A percentile compares a stretch with the other conserved stretches of the same genome.
phyloP scores from a whole-genome alignment of 2,888 invertebrate species.

The Drosophila eohydei region DNA sequence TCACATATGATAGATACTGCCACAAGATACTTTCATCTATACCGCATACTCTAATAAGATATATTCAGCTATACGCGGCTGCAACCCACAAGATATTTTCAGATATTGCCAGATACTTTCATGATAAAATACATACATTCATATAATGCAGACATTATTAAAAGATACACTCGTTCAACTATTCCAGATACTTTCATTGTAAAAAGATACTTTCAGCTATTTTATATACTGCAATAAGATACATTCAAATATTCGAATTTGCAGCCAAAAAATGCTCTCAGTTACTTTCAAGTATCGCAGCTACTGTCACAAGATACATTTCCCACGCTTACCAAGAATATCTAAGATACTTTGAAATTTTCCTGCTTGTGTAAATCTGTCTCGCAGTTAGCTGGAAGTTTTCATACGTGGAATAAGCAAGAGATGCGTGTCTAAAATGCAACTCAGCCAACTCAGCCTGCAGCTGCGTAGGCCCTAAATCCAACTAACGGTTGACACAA shows the following conservation, averaged over 20 bases:
- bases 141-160: not conserved
- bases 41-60: no score
- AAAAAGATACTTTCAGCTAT: not conserved
- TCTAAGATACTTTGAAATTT: conserved; percentile 9
- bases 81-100: no score
- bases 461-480: conserved; percentile 53
- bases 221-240: not conserved
- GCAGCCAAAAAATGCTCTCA: not conserved
- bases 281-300: not conserved
- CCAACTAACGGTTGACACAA: conserved; percentile 53
- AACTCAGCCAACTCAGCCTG: conserved; percentile 32
- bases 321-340: conserved; percentile 7
- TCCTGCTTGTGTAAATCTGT: not conserved
- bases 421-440: conserved; percentile 29
- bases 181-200: not conserved
- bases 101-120: not conserved
- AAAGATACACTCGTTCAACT: not conserved
- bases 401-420: conserved; percentile 19
- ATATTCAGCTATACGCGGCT: no score
- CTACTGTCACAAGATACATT: not conserved
- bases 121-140: not conserved
- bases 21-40: no score
- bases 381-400: conserved; percentile 45
- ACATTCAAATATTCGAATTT: not conserved
- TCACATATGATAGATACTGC: no score